Evolutionary conservation across 2,888 invertebrate genomes (phyloP), one percentile per base, ranked within the genome.

Genomic region (Euzophera pinguis): DNA sequence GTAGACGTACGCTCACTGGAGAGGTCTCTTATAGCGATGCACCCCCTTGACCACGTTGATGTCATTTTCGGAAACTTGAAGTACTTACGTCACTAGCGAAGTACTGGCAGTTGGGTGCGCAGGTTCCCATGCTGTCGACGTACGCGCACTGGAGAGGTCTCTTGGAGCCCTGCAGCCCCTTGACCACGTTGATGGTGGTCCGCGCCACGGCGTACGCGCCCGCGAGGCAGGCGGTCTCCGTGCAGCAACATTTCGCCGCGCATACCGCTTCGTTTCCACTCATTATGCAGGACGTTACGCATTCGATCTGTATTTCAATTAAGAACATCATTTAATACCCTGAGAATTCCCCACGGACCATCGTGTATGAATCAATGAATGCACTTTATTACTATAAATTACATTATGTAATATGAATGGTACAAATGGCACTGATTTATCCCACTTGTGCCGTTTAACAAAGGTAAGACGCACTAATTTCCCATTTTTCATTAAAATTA

Each of bases 261-360:
- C 78, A 75, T 0, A 88, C 84, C 0, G 78, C 73, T 35, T 84
- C 84, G 9, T 68, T 78, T 1, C 85, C 84, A 45, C 69, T 76
- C 88, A 88, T 87, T 59, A 89, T 89, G 54, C 84, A 79, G 0
- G 87, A 85, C 1, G 86, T 86, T 14, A 86, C 75, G 55, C 87
- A 85, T 69, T 89, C 87, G 10, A 86, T 62, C 88, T 87, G 65
- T 12, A 32, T 6, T 32, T 6, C 22, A 22, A 22, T 22, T 32
- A 4, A 29, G 29, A 7, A 29, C 29, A 29, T 7, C 4, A 32
- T 9, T 9, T 7, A 7, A 9, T 9, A 32, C 1, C 32, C 7
- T 6, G 10, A 1, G 32, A 32, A 1, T 8, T 7, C 1, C 7
- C 32, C 32, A 29, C 45, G 45, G n/a, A n/a, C n/a, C n/a, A n/a